These are phyloP conservation scores for Toxotes lorentzi DNA, from an alignment of 2,797 vertebrate species.

Conservation along the genomic window DNA sequence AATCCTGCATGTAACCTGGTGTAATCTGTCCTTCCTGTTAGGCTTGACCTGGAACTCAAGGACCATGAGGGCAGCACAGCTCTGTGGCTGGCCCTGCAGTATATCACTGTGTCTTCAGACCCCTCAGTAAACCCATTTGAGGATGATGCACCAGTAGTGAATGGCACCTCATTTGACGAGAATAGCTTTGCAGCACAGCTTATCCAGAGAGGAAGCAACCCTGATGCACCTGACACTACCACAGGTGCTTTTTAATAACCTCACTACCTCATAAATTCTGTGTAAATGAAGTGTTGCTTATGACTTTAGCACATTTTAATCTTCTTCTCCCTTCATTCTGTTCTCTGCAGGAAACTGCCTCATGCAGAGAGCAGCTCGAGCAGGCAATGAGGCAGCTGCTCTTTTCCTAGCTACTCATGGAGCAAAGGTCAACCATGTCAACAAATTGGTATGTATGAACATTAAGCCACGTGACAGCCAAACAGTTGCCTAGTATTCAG, in stretches of 20 bases:
- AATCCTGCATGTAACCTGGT: not conserved
- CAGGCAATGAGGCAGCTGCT: conserved; percentile 93
- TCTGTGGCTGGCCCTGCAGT: conserved; percentile 96
- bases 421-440: conserved; percentile 95
- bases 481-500: not conserved
- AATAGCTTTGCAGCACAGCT: conserved; percentile 96
- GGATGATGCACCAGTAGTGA: conserved; percentile 91
- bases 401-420: conserved; percentile 96
- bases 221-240: conserved; percentile 90
- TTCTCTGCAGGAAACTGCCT: conserved; percentile 91
- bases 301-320: not conserved
- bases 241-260: conserved; percentile 85
- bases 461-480: not conserved
- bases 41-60: conserved; percentile 95
- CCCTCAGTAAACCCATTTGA: conserved; percentile 94
- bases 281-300: not conserved
- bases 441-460: conserved; percentile 91
- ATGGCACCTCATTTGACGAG: conserved; percentile 97
- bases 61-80: conserved; percentile 96
- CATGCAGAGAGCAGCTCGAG: conserved; percentile 93
- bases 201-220: conserved; percentile 95
- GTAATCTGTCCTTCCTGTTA: conserved; percentile 65
- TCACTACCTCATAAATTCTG: not conserved
- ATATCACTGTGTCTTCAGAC: conserved; percentile 93
- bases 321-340: not conserved